Base-by-base conservation (phyloP, 2,797 vertebrate species). In the Clamator glandarius region DNA sequence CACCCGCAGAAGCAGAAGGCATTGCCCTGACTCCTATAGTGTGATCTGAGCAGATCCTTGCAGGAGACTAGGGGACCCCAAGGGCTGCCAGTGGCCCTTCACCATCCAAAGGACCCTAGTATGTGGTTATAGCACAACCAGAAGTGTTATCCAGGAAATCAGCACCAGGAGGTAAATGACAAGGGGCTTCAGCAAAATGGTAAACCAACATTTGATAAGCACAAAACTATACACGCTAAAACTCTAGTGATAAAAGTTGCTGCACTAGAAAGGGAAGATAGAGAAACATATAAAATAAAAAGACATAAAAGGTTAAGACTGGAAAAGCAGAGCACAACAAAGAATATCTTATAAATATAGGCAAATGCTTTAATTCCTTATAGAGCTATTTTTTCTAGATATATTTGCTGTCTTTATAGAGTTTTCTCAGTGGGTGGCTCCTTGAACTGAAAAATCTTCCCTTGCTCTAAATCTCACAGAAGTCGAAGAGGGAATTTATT, bases 271-370 rank as follows among this genome's bases (percentile, higher is more conserved):
- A n/a, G 11, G 8, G 35, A 76, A 58, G 8, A 66, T 0, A 33
- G 0, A 46, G 26, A 67, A 74, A 50, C 26, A 10, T 1, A 9
- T 0, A 39, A 20, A 11, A 57, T 31, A 21, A 12, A 33, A 0
- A 69, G 5, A 5, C 4, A 15, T 18, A 41, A 35, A 62, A 62
- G 10, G 16, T 39, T n/a, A 68, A 73, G 20, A 19, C 2, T 13
- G 28, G 41, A 67, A 89, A 48, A 73, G 23, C 52, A 67, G 7
- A 11, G 11, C 54, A 75, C 12, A 33, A n/a, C 8, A 70, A 10
- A 46, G 24, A 9, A 85, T 4, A 68, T 51, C 18, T 29, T 29
- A 41, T 4, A 35, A 83, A 77, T 1, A 33, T 1, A 81, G 5
- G 12, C 11, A 89, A 36, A 51, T 0, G 0, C 31, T 62, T 82